A percentile compares a stretch with the other conserved stretches of the same genome.
These are phyloP conservation scores for Megalopta genalis DNA, from an alignment of 1,140 invertebrate genomes.

Conservation along the genomic window DNA sequence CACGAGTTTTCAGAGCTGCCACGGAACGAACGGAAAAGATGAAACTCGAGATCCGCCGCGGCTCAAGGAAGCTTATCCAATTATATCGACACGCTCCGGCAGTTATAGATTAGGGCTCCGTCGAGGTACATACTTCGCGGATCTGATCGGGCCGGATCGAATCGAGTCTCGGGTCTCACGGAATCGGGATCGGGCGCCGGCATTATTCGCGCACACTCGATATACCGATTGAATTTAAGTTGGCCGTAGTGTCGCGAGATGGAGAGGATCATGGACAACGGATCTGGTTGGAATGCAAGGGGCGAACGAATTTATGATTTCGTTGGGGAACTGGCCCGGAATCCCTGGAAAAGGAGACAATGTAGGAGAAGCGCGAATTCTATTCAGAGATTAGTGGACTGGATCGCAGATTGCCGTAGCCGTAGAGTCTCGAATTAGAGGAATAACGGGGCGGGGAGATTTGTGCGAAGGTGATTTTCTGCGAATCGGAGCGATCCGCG, in stretches of 20 bases:
- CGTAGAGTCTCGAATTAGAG: not conserved
- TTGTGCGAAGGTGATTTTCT: no score
- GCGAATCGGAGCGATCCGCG: no score
- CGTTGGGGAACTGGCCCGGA: not conserved
- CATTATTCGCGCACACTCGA: not conserved
- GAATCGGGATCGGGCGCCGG: no score
- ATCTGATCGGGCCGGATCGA: not conserved
- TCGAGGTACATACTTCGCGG: not conserved
- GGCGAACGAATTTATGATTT: not conserved
- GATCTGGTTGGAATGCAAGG: not conserved
- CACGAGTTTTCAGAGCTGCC: constrained; percentile 51
- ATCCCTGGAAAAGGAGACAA: not conserved
- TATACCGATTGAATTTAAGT: constrained; percentile 12
- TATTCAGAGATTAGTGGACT: not conserved
- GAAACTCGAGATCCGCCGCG: constrained; percentile 25
- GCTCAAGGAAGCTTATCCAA: constrained; percentile 35
- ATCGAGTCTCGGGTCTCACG: no score
- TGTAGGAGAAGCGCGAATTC: not conserved
- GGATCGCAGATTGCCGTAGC: not conserved
- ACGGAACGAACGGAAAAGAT: constrained; percentile 52
- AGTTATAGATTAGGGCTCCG: constrained; percentile 8
- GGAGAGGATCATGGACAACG: not conserved
- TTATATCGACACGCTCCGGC: constrained; percentile 32
- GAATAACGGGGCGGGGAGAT: no score
- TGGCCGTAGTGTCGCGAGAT: not conserved